Evolutionary conservation across 2,797 vertebrate species (phyloP).

Genomic region (Rhinella marina): DNA sequence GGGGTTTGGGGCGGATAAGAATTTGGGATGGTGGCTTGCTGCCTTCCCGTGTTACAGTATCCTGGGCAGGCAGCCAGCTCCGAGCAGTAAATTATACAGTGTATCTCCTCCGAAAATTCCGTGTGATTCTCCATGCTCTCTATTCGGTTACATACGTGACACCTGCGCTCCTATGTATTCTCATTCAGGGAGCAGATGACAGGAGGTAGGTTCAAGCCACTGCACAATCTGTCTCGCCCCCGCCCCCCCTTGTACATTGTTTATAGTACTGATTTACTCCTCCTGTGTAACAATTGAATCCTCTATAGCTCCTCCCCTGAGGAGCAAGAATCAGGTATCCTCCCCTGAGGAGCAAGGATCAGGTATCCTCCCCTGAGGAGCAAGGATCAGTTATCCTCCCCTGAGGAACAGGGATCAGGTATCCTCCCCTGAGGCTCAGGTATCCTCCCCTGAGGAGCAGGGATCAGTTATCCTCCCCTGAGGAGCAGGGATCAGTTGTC

Average conservation of each 20-base stretch:
- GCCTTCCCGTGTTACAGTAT: conserved; percentile 34
- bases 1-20: neutral
- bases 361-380: too few species aligned
- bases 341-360: too few species aligned
- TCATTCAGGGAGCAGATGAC: conserved; percentile 2
- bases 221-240: neutral
- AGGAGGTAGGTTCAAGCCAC: neutral
- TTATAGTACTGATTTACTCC: neutral
- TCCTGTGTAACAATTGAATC: too few species aligned
- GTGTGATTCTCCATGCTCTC: conserved; percentile 8
- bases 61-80: conserved; percentile 31
- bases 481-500: too few species aligned
- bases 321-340: too few species aligned
- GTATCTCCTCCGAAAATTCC: conserved; percentile 11
- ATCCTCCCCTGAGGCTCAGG: too few species aligned
- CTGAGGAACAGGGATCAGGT: too few species aligned
- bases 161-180: conserved; percentile 23
- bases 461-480: too few species aligned
- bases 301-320: too few species aligned
- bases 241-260: neutral
- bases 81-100: neutral
- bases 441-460: too few species aligned
- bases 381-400: too few species aligned
- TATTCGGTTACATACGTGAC: conserved; percentile 7
- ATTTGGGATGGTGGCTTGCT: conserved; percentile 13